Conservation (phyloP, 2,113 vertebrate species). For the Amazona guildingii region DNA sequence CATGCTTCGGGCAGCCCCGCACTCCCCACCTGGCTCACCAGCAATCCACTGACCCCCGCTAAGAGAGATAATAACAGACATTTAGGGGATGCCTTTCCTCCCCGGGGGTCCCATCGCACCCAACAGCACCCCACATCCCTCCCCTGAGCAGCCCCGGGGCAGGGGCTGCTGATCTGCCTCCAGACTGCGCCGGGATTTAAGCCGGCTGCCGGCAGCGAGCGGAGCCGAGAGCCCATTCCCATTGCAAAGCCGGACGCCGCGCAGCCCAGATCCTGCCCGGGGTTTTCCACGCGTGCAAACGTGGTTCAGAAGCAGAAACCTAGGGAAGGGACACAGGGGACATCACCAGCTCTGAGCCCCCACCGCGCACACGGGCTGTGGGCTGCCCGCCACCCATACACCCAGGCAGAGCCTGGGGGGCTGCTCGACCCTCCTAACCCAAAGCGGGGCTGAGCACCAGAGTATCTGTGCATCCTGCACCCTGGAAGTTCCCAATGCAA, state of each 20-base stretch:
- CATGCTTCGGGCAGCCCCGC: not conserved
- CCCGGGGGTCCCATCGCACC: fast-evolving
- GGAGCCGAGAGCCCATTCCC: not conserved
- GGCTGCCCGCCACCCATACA: not conserved
- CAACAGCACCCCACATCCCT: not conserved
- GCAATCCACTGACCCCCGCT: not conserved
- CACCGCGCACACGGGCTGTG: fast-evolving
- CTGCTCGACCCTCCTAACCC: not conserved
- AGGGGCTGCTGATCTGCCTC: fast-evolving
- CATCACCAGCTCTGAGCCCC: fast-evolving
- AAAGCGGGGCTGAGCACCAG: fast-evolving
- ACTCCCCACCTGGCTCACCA: fast-evolving
- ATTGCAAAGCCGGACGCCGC: fast-evolving
- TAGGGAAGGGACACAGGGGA: fast-evolving
- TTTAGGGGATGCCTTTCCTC: not conserved
- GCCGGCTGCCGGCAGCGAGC: fast-evolving
- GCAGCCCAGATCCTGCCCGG: fast-evolving
- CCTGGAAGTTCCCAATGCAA: not conserved
- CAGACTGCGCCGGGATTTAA: fast-evolving
- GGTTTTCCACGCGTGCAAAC: fast-evolving
- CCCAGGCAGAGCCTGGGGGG: not conserved
- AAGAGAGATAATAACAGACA: fast-evolving
- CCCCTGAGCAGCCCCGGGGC: fast-evolving
- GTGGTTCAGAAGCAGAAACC: not conserved
- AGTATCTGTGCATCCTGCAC: not conserved